phyloP scores from a whole-genome alignment of 2,113 vertebrate species.

The Fulica atra region DNA sequence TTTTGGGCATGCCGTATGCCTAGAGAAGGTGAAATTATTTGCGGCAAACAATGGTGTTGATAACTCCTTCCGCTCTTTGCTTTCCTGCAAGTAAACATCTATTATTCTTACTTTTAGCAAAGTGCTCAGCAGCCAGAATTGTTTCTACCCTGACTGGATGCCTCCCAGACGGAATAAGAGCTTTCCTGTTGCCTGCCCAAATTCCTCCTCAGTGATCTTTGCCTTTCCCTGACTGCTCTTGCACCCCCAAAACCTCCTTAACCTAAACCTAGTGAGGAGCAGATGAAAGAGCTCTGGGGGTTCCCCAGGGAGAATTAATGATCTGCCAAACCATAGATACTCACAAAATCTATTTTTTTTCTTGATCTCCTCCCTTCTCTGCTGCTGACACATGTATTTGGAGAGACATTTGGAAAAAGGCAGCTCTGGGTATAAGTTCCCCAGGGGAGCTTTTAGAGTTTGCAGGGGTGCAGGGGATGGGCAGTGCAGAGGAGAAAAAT shows the following conservation, averaged over 20 bases:
- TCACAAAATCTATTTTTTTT: background rate
- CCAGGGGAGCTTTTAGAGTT: background rate
- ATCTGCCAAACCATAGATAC: background rate
- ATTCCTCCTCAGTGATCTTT: background rate
- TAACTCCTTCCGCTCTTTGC: slow-evolving; percentile 36
- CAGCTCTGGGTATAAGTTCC: background rate
- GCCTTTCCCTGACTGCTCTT: background rate
- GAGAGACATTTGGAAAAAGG: background rate
- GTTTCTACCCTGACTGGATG: slow-evolving; percentile 52
- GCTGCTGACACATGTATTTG: background rate
- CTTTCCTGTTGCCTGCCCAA: slow-evolving; percentile 49
- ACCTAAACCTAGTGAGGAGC: background rate
- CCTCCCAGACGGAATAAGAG: slow-evolving; percentile 18
- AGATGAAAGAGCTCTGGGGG: background rate
- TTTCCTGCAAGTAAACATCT: slow-evolving; percentile 55
- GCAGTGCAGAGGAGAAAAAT: background rate
- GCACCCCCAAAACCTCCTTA: background rate
- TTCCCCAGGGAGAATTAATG: background rate
- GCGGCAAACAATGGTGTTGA: slow-evolving; percentile 47
- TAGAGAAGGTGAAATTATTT: slow-evolving; percentile 48
- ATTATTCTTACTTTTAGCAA: slow-evolving; percentile 45
- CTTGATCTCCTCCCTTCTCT: background rate
- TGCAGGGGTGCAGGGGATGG: background rate
- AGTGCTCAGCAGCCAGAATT: background rate
- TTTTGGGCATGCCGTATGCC: background rate